A percentile compares a stretch with the other conserved stretches of the same genome.
Evolutionary conservation across 1,140 invertebrate species (phyloP).

Genomic region (Drosophila nikananu): DNA sequence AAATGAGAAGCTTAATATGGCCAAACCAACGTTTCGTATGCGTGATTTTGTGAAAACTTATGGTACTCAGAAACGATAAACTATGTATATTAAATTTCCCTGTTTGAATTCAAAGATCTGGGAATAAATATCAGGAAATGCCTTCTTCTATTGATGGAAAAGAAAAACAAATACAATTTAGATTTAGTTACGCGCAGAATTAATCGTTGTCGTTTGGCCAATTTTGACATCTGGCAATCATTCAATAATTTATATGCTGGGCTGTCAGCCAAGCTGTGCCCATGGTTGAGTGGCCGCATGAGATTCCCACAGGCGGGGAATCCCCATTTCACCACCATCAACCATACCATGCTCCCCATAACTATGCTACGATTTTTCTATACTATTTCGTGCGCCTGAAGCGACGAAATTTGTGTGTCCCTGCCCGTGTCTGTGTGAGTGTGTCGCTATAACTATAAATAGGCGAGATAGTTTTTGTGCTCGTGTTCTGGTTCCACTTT

Average conservation of each 20-base stretch:
- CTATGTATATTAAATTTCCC: not conserved
- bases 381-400: slow-evolving; percentile 35
- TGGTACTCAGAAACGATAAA: not conserved
- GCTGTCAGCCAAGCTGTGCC: slow-evolving; percentile 40
- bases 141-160: not conserved
- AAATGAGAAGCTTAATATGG: not conserved
- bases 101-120: not conserved
- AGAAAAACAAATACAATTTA: slow-evolving; percentile 4
- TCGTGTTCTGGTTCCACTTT: slow-evolving; percentile 57
- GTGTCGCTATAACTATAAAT: slow-evolving; percentile 62
- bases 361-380: slow-evolving; percentile 55
- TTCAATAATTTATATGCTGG: slow-evolving; percentile 58
- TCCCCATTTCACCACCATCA: not conserved
- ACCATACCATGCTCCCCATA: slow-evolving; percentile 15
- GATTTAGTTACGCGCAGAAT: slow-evolving; percentile 42
- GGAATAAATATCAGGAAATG: not conserved
- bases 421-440: slow-evolving; percentile 18
- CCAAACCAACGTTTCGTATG: not conserved
- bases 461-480: slow-evolving; percentile 73
- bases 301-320: slow-evolving; percentile 29
- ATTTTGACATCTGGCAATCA: slow-evolving; percentile 76
- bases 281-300: slow-evolving; percentile 40
- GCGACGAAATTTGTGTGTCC: slow-evolving; percentile 38
- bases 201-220: slow-evolving; percentile 64
- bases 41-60: not conserved